These are phyloP conservation scores for Sebastes taczanowskii DNA, from an alignment of 2,797 vertebrate genomes.

Conservation along the genomic window DNA sequence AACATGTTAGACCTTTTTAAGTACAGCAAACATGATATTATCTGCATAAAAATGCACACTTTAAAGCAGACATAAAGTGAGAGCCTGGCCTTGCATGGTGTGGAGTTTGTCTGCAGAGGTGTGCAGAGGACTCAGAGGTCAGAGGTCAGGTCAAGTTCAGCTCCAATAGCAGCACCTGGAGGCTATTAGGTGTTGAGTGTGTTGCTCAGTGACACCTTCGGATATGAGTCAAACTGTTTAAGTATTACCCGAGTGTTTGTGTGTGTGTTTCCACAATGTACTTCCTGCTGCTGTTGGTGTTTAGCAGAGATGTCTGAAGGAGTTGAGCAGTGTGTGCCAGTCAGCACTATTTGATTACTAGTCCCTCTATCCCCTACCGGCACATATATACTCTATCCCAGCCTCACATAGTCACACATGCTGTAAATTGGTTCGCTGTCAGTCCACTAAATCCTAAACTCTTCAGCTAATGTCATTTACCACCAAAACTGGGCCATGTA, in stretches of 20 bases:
- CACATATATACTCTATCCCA: background rate
- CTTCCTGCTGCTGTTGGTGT: constrained; percentile 21
- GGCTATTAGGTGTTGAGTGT: background rate
- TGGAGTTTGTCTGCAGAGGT: background rate
- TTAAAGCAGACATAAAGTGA: background rate
- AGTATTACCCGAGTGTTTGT: background rate
- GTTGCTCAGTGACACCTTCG: background rate
- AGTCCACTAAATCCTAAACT: background rate
- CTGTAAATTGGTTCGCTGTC: background rate
- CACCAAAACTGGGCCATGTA: background rate
- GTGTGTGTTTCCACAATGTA: background rate
- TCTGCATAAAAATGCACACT: background rate
- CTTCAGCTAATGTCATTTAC: background rate
- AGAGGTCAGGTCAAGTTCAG: constrained; percentile 37
- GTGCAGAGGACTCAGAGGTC: background rate
- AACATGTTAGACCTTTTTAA: background rate
- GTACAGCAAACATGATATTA: background rate
- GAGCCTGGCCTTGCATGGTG: background rate
- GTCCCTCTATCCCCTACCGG: background rate
- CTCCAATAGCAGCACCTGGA: background rate
- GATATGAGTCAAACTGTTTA: background rate
- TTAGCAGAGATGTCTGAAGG: constrained; percentile 33
- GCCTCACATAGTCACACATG: background rate
- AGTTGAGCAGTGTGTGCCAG: constrained; percentile 17
- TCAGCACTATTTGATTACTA: constrained; percentile 42